Base-by-base conservation (phyloP, 2,797 vertebrate species). In the Artibeus jamaicensis region DNA sequence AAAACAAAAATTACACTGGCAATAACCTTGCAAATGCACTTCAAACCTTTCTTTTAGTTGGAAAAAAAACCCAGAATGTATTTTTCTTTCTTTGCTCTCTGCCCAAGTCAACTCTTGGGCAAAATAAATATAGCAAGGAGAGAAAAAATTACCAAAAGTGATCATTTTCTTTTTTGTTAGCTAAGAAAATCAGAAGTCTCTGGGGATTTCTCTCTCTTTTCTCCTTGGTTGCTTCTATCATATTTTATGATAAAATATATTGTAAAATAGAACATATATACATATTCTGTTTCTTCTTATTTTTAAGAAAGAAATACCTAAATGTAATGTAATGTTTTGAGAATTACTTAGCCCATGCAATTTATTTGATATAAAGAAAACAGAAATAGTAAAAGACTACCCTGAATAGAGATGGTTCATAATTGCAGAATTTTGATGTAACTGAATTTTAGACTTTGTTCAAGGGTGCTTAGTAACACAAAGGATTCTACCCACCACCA, bases 1-100 rank as follows among this genome's bases (percentile, higher is more conserved):
- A 77, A 94, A 86, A 94, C 44, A 93, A 96, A 86, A 89, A 92
- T 70, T 83, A 87, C 44, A 46, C 50, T 92, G 53, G 74, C 78
- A 91, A 85, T 91, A 78, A 89, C 19, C 44, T 65, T 81, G 24
- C n/a, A 89, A 89, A 83, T 68, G 16, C 37, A 76, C 24, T 85
- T 86, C 37, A 76, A 91, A 71, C 24, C 32, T 90, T 92, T 89
- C 21, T 94, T 91, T 97, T 29, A 5, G 10, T 44, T 97, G 59
- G 12, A 24, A 34, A 48, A 46, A 76, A 67, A 62, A 29, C 95
- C 82, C 39, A 18, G 68, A 74, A 53, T 7, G 86, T 5, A 16
- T 71, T 83, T n/a, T 46, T 83, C 78, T n/a, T 46, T 94, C 50
- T 59, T 68, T 86, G 34, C 14, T 84, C 44, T 94, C 91, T 42